Evolutionary conservation across 1,140 invertebrate species (phyloP).

Genomic region (Dinoponera quadriceps): DNA sequence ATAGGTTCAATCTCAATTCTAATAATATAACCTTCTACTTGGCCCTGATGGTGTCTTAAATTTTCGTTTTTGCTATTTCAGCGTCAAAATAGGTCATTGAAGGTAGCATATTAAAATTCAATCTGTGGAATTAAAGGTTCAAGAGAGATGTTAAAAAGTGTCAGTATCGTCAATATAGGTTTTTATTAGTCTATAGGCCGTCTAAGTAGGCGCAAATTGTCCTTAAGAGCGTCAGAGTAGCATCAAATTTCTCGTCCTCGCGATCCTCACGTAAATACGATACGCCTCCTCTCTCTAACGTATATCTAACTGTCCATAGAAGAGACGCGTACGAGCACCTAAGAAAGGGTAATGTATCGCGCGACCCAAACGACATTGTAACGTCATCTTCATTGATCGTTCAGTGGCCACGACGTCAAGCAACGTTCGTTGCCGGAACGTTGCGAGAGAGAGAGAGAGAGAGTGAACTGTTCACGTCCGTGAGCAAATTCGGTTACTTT

Average conservation of each 20-base stretch:
- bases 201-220: no score
- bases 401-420: slow-evolving; percentile 29
- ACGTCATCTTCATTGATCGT: slow-evolving; percentile 64
- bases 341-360: slow-evolving; percentile 44
- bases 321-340: slow-evolving; percentile 10
- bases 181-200: no score
- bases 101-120: no score
- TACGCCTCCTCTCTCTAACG: background rate
- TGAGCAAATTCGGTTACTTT: background rate
- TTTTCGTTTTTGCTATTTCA: no score
- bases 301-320: slow-evolving; percentile 44
- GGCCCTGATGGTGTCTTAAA: no score
- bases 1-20: no score
- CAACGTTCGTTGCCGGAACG: background rate
- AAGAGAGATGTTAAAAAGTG: no score
- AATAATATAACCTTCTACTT: no score
- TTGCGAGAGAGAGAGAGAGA: background rate
- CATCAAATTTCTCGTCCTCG: background rate
- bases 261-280: slow-evolving; percentile 36
- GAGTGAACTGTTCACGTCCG: background rate
- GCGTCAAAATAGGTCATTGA: no score
- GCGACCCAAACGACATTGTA: slow-evolving; percentile 47
- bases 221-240: no score
- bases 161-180: no score
- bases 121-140: no score